Evolutionary conservation across 2,888 invertebrate species (phyloP).

Genomic region (Mesoligia furuncula): DNA sequence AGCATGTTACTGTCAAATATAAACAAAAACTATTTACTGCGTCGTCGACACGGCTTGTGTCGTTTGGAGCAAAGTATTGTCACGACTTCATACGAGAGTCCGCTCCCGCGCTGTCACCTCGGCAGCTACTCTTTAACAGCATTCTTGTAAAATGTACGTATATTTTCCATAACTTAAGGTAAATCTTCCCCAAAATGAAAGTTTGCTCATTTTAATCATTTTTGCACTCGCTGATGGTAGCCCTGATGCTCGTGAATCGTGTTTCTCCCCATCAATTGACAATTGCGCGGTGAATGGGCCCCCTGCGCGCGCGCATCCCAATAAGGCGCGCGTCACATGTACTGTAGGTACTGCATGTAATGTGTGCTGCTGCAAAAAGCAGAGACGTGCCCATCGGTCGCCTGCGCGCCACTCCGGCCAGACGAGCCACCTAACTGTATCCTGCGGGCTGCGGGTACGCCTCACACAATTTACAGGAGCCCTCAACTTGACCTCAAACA

Average conservation of each 20-base stretch:
- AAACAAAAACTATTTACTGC: conserved; percentile 14
- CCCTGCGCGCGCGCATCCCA: conserved; percentile 74
- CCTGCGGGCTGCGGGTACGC: conserved; percentile 29
- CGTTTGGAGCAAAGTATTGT: not conserved
- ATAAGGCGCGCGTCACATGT: conserved; percentile 72
- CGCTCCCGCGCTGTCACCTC: not conserved
- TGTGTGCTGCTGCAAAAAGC: conserved; percentile 69
- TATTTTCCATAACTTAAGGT: not conserved
- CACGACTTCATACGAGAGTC: not conserved
- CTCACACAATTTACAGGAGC: conserved; percentile 14
- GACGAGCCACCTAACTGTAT: conserved; percentile 59
- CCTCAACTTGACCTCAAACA: conserved; percentile 19
- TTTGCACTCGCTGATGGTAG: conserved; percentile 40
- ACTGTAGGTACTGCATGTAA: conserved; percentile 57
- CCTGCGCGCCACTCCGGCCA: conserved; percentile 14
- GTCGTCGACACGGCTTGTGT: not conserved
- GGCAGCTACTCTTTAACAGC: not conserved
- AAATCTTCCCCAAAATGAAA: not conserved
- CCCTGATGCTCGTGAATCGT: conserved; percentile 74
- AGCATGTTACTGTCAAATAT: not conserved
- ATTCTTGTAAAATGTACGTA: not conserved
- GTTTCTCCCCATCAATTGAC: conserved; percentile 82
- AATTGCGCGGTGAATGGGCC: conserved; percentile 84
- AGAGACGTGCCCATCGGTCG: conserved; percentile 16
- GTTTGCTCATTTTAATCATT: not conserved